Percentiles rank a stretch among this genome's conserved stretches.
Evolutionary conservation across 2,888 invertebrate genomes (phyloP).

Genomic region (Metacarcinus magister): DNA sequence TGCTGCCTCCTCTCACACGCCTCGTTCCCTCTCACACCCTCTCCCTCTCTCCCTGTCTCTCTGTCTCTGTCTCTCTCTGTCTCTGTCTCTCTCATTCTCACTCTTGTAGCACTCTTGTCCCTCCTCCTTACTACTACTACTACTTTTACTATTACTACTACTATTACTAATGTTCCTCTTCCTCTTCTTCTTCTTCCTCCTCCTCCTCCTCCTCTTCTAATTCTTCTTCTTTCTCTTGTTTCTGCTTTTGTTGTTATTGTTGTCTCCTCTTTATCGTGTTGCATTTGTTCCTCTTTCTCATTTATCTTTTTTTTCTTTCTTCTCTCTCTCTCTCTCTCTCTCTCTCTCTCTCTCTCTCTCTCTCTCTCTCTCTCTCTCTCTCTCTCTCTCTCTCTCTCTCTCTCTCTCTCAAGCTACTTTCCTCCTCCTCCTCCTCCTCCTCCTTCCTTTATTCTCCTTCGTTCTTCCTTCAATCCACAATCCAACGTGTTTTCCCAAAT

Average conservation of each 20-base stretch:
- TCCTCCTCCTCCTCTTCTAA: neutral
- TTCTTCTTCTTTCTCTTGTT: neutral
- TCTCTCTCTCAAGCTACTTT: neutral
- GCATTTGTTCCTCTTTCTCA: neutral
- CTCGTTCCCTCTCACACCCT: slow-evolving; percentile 9
- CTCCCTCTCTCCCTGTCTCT: neutral
- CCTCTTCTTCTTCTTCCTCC: neutral
- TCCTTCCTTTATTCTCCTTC: neutral
- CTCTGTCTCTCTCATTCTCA: neutral
- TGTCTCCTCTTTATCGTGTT: neutral
- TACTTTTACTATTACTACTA: neutral
- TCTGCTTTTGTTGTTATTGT: neutral
- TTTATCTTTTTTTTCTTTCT: neutral
- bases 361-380: slow-evolving; percentile 41
- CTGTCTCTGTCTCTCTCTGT: neutral
- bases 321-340: neutral
- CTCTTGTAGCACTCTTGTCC: neutral
- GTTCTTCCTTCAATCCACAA: neutral
- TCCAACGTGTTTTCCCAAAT: neutral
- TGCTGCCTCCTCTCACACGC: slow-evolving; percentile 72
- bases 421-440: neutral
- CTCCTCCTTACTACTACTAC: neutral
- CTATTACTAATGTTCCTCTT: neutral
- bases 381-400: slow-evolving; percentile 54
- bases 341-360: neutral